A percentile compares a stretch with the other conserved stretches of the same genome.
phyloP scores from a whole-genome alignment of 2,888 invertebrate genomes.

The Tuberolachnus salignus region DNA sequence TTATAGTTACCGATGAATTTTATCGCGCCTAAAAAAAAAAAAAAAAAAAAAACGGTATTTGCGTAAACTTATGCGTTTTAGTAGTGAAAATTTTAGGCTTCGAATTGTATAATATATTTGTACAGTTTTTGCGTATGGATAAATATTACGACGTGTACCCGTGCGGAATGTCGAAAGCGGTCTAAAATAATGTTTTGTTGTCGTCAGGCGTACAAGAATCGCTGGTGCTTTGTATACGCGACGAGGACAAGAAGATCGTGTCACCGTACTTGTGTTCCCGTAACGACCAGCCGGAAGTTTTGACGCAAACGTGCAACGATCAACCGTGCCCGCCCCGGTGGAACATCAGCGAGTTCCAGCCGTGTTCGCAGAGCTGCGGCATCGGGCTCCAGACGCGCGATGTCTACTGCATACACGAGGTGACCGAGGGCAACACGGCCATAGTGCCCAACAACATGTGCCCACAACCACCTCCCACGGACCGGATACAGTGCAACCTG shows the following conservation, averaged over 20 bases:
- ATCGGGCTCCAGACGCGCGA: conserved; percentile 91
- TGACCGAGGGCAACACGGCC: conserved; percentile 86
- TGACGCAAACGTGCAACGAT: conserved; percentile 90
- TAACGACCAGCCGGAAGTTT: conserved; percentile 84
- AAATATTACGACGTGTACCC: no score
- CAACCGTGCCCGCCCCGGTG: conserved; percentile 92
- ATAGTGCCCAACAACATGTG: conserved; percentile 94
- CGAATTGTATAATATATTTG: background rate
- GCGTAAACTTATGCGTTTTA: background rate
- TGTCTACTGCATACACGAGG: conserved; percentile 86
- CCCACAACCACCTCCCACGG: conserved; percentile 86
- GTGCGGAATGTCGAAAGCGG: background rate
- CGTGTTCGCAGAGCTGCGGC: conserved; percentile 88
- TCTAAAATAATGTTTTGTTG: background rate
- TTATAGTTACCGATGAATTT: background rate
- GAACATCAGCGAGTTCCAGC: conserved; percentile 67
- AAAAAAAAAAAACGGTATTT: no score
- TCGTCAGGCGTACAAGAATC: conserved; percentile 74
- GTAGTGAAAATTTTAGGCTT: conserved; percentile 27
- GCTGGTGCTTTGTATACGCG: conserved; percentile 85
- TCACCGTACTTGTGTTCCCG: conserved; percentile 86
- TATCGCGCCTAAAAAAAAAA: background rate
- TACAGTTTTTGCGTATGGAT: background rate
- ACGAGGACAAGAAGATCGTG: conserved; percentile 84
- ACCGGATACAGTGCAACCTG: conserved; percentile 89